Base-by-base conservation (phyloP, 2,113 vertebrate species). In the Cebus imitator region DNA sequence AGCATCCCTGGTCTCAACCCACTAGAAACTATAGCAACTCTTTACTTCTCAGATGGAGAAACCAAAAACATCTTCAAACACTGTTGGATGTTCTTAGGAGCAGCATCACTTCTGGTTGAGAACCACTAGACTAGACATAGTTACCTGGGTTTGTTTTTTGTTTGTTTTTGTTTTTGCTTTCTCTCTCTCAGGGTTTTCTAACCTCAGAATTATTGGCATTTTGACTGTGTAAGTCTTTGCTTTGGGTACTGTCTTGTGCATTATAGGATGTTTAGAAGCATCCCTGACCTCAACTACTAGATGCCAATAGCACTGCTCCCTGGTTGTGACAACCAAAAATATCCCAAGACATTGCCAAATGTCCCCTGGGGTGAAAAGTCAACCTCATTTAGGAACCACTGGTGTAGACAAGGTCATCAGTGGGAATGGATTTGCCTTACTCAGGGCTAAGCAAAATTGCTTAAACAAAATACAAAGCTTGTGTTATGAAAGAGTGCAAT, bases 241-340 rank as follows among this genome's bases (percentile, higher is more conserved):
- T 50, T 17, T 32, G 35, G 35, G 17, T 70, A 4, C 21, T n/a
- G 1, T 79, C 58, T 73, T 91, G 79, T 70, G 17, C 48, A 23
- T 73, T 55, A 37, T 16, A 94, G 20, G 16, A 58, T 78, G 45
- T 21, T 43, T 61, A 79, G 30, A 32, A 83, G 17, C 90, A 91
- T 55, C 10, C 27, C 6, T 90, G 48, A 48, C 55, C 55, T 86
- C 66, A 70, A 57, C 37, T 73, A 58, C 75, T 32, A 90, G 84
- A 64, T n/a, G 30, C n/a, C n/a, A 79, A 17, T 57, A 95, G 48
- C 37, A 90, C 27, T 57, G 55, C 35, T 50, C 32, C 25, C 50
- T 50, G 45, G 37, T n/a, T 92, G 17, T 72, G 52, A 73, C n/a
- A 90, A 97, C 30, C 35, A 48, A 84, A 97, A 92, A 40, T 84